These are phyloP conservation scores for Gasteruption jaculator DNA, from an alignment of 2,888 invertebrate genomes.

Conservation along the genomic window DNA sequence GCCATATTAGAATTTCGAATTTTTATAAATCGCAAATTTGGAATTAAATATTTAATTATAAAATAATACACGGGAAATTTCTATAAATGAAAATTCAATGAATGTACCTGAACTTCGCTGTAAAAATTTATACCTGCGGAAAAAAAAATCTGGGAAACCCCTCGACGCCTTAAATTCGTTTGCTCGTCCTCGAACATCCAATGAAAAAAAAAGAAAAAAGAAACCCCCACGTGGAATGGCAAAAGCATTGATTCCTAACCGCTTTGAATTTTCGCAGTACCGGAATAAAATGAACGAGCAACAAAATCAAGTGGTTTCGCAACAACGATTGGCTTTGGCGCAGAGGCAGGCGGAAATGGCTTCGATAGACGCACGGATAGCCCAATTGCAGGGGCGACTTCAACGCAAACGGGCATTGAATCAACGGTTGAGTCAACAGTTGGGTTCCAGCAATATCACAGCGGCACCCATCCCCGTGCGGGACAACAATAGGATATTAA, in stretches of 20 bases:
- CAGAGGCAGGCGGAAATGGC: constrained; percentile 89
- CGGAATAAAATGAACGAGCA: constrained; percentile 95
- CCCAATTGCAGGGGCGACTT: constrained; percentile 86
- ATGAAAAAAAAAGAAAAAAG: not conserved
- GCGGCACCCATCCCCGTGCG: too few species aligned
- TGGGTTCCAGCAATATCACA: constrained; percentile 48
- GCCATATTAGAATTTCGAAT: too few species aligned
- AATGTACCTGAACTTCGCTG: too few species aligned
- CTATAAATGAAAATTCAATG: too few species aligned
- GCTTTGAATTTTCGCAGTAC: constrained; percentile 63
- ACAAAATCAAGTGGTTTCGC: constrained; percentile 84
- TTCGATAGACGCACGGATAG: constrained; percentile 88
- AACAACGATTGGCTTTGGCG: constrained; percentile 83
- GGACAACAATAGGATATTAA: constrained; percentile 36
- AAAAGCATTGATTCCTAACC: not conserved
- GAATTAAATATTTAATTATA: too few species aligned
- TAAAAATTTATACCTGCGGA: too few species aligned
- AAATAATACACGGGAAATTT: too few species aligned
- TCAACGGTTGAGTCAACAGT: constrained; percentile 65
- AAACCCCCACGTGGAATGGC: not conserved
- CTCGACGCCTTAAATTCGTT: too few species aligned
- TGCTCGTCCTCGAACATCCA: too few species aligned
- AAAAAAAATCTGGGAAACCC: too few species aligned
- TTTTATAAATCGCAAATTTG: too few species aligned
- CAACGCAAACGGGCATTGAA: constrained; percentile 85